A percentile compares a stretch with the other conserved stretches of the same genome.
Conservation (phyloP, 2,797 vertebrate species). For the Poecilia picta region DNA sequence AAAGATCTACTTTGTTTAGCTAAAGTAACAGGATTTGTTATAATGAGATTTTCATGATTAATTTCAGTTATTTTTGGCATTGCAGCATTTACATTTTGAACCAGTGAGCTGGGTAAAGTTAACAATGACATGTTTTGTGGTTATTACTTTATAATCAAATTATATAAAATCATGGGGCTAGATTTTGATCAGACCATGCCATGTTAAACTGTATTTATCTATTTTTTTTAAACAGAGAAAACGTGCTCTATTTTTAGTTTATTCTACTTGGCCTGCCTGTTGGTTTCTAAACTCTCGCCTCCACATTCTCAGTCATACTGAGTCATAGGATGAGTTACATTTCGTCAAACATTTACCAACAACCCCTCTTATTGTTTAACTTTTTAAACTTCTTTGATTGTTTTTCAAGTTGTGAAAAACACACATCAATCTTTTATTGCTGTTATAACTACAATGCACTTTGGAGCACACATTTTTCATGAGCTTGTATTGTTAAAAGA, state of each 20-base stretch:
- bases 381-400: conserved; percentile 3
- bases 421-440: not conserved
- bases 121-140: not conserved
- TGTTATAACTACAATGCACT: not conserved
- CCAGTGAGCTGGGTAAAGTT: not conserved
- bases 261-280: not conserved
- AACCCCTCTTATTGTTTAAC: not conserved
- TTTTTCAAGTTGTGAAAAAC: conserved; percentile 1
- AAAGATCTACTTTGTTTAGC: not conserved
- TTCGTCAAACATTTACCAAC: not conserved
- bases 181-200: not conserved
- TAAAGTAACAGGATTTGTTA: not conserved
- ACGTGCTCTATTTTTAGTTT: not conserved
- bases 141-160: not conserved
- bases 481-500: not conserved
- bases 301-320: conserved; percentile 7
- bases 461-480: not conserved
- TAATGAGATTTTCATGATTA: not conserved
- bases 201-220: not conserved
- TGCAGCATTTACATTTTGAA: not conserved
- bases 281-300: not conserved
- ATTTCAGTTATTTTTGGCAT: not conserved
- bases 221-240: not conserved
- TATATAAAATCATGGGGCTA: not conserved
- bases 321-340: conserved; percentile 15